Evolutionary conservation across 2,113 vertebrate genomes (phyloP).

Genomic region (Poicephalus meyeri): DNA sequence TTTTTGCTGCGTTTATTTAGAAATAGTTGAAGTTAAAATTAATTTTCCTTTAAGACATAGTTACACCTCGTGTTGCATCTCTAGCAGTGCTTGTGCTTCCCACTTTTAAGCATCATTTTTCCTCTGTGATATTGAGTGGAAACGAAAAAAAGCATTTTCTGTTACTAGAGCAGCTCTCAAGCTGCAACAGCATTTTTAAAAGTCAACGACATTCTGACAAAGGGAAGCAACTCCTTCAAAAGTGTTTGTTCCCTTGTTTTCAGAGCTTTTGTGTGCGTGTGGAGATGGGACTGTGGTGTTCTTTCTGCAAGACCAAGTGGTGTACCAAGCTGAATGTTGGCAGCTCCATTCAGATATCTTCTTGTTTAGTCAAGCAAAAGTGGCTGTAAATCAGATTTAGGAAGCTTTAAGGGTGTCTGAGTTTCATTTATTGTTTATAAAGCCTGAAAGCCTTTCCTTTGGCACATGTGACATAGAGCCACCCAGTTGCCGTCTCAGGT

Average conservation of each 20-base stretch:
- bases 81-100: no score
- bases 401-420: not conserved
- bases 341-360: not conserved
- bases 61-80: not conserved
- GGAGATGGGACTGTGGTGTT: not conserved
- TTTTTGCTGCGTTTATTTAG: not conserved
- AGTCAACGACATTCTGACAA: not conserved
- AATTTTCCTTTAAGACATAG: not conserved
- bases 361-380: no score
- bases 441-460: not conserved
- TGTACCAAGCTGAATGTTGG: not conserved
- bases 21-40: not conserved
- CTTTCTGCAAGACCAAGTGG: not conserved
- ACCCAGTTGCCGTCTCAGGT: not conserved
- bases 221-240: not conserved
- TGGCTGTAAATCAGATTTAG: not conserved
- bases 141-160: not conserved
- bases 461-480: fast-evolving
- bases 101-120: not conserved
- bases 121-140: not conserved
- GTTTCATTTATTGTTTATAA: not conserved
- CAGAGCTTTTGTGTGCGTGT: not conserved
- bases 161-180: not conserved
- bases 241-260: not conserved
- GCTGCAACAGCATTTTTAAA: not conserved